Evolutionary conservation across 1,140 invertebrate species (phyloP).

Genomic region (Cotesia glomerata): DNA sequence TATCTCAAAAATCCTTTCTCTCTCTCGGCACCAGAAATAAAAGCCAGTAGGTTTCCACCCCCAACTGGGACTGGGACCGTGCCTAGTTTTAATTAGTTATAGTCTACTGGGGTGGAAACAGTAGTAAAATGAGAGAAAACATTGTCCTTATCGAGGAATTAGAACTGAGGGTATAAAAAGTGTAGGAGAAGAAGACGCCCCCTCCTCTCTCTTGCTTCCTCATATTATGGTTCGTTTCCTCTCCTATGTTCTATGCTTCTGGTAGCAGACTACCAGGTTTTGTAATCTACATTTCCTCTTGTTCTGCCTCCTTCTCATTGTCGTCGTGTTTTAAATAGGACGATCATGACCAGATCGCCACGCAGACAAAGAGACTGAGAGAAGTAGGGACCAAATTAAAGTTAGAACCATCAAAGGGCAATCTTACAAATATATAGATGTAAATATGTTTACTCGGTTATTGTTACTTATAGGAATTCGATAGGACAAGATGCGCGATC

Average conservation of each 20-base stretch:
- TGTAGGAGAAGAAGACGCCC: neutral
- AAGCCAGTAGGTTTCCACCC: too few relatives aligned
- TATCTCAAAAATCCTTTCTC: constrained; percentile 29
- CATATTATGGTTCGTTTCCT: too few relatives aligned
- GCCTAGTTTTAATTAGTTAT: constrained; percentile 5
- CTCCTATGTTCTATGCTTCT: too few relatives aligned
- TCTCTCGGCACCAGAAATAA: constrained; percentile 7
- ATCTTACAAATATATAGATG: neutral
- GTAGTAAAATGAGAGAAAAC: constrained; percentile 11
- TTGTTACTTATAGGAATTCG: constrained; percentile 5
- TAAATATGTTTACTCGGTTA: neutral
- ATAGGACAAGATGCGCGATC: neutral
- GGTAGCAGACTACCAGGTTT: too few relatives aligned
- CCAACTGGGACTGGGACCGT: too few relatives aligned
- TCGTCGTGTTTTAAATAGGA: too few relatives aligned
- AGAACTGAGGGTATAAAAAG: neutral
- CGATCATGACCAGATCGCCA: too few relatives aligned
- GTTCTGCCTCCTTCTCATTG: too few relatives aligned
- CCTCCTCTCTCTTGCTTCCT: too few relatives aligned
- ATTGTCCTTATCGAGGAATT: constrained; percentile 23
- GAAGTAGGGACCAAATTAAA: neutral
- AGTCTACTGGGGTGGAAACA: too few relatives aligned
- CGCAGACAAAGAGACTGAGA: too few relatives aligned
- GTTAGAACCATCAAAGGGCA: neutral
- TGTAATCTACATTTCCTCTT: too few relatives aligned